Evolutionary conservation across 1,140 invertebrate species (phyloP), one percentile per base, ranked within the genome.

Genomic region (Coelopa frigida): DNA sequence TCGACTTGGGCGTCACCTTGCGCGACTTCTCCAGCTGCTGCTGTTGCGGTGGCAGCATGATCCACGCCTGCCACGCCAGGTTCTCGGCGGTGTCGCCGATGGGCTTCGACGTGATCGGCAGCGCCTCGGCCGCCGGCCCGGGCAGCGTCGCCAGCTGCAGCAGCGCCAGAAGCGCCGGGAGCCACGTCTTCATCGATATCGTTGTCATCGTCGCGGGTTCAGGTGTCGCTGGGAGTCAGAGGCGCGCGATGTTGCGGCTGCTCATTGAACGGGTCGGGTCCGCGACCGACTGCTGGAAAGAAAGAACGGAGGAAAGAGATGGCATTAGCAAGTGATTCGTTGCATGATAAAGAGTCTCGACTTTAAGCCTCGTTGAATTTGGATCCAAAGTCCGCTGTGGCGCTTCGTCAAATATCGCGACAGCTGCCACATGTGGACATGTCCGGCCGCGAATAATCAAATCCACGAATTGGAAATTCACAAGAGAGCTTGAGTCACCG

Each of bases 1-100:
- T 68, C 20, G 64, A 68, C 35, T 68, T 68, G 32, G 64, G 61
- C 11, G 60, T 68, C 24, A 68, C 59, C 44, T 68, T 68, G 37
- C 66, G 62, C 22, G 59, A 52, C 51, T 62, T 65, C 35, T 57
- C 53, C 26, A 53, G 47, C 11, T 56, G 54, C n/a, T 54, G 51
- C 21, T 61, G 53, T 24, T 60, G 59, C 6, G 50, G 54, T 2
- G 57, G 54, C 38, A 68, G 37, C 10, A 53, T 52, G n/a, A 65
- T 48, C 61, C 61, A 68, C 8, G 61, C 61, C 36, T 68, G 50
- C 64, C 64, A 68, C 8, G 61, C 64, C 44, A 65, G 42, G n/a
- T 61, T 46, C 50, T 68, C 64, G 2, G 55, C 59, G 18, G 61
- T 65, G 38, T 58, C 59, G 52, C 68, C 64, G 18, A 68, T 61